Evolutionary conservation across 1,140 invertebrate species (phyloP).

Genomic region (Matsumurasca onukii): DNA sequence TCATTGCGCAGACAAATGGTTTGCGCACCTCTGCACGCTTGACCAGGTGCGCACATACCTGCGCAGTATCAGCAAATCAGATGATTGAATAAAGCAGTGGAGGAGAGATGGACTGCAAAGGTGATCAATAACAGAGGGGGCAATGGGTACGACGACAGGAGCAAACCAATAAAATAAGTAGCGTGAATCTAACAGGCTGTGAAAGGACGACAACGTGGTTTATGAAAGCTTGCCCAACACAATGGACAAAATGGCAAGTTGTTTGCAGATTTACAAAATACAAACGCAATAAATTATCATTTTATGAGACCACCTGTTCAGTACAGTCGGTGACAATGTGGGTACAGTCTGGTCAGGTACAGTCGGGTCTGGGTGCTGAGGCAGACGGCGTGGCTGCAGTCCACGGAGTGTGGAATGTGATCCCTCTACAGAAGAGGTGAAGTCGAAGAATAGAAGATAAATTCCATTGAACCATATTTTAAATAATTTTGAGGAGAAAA

Average conservation of each 20-base stretch:
- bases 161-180: conserved; percentile 27
- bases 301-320: conserved; percentile 30
- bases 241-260: conserved; percentile 32
- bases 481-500: too few relatives aligned
- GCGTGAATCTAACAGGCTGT: conserved; percentile 23
- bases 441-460: too few relatives aligned
- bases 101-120: too few relatives aligned
- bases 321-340: conserved; percentile 23
- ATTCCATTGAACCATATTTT: too few relatives aligned
- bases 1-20: too few relatives aligned
- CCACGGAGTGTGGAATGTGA: too few relatives aligned
- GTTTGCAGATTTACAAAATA: conserved; percentile 32
- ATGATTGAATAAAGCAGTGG: too few relatives aligned
- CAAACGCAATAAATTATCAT: conserved; percentile 32
- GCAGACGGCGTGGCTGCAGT: background rate
- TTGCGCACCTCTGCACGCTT: too few relatives aligned
- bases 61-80: too few relatives aligned
- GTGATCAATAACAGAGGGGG: background rate
- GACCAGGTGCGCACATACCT: too few relatives aligned
- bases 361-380: background rate
- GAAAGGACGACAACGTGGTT: conserved; percentile 20
- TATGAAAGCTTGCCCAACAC: conserved; percentile 29
- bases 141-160: conserved; percentile 1
- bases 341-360: conserved; percentile 20
- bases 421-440: too few relatives aligned